Base-by-base conservation (phyloP, 2,113 vertebrate species). In the Symphodus melops region DNA sequence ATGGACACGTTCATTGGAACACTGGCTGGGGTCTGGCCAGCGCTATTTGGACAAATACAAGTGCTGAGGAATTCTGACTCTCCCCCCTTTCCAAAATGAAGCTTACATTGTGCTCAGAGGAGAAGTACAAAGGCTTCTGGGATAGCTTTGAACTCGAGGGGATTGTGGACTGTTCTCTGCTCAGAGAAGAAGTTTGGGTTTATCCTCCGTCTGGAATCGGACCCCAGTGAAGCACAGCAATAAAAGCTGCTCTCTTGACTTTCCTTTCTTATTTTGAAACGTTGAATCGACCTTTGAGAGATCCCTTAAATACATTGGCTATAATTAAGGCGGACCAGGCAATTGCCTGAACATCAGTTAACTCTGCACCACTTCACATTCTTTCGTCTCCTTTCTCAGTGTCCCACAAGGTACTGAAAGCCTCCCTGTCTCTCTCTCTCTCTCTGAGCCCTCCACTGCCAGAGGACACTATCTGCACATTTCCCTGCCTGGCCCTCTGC, bases 11-110 rank as follows among this genome's bases (percentile, higher is more conserved):
- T 86, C 72, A 79, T 62, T 85, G 84, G 90, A 86, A 88, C 83
- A 84, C 83, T 88, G 70, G 70, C 77, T 85, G 72, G 84, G 81
- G 56, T 83, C 85, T 76, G 83, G 86, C 89, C 81, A 79, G 82
- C 77, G 55, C 80, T 88, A 81, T 89, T 89, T 90, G 84, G 84
- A 90, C 87, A 87, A 90, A 90, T 88, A 89, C 68, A 83, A 89
- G 78, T 79, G 72, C 77, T 60, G 65, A 90, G 85, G 85, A 89
- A 90, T 92, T 88, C 87, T 85, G 75, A 81, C 83, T 84, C 48
- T 71, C 68, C 69, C 72, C 28, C 66, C 48, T 60, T 71, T 74
- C 69, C 86, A 80, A 71, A 81, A 55, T 36, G 41, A 72, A 81
- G 71, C 80, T 75, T 44, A 20, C 62, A 25, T 39, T 61, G 56